phyloP scores from a whole-genome alignment of 2,113 vertebrate genomes.

The Pongo pygmaeus region DNA sequence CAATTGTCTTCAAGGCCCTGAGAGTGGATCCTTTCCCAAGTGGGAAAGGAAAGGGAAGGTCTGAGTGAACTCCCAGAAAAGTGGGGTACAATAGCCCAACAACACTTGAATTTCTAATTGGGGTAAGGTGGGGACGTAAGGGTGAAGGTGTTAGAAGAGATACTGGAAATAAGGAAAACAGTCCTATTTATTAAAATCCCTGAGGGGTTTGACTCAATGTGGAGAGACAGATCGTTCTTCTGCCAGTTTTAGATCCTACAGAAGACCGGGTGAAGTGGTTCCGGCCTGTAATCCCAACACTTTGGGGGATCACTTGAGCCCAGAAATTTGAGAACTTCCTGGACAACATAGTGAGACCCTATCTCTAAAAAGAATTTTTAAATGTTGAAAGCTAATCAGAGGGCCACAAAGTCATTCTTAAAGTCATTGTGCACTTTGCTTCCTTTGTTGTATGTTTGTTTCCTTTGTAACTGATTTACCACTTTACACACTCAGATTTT shows the following conservation, averaged over 20 bases:
- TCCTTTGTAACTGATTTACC: background rate
- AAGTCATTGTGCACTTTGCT: background rate
- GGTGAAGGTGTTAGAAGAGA: background rate
- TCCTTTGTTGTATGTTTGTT: background rate
- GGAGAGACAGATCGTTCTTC: background rate
- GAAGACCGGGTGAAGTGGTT: no score
- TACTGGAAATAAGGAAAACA: background rate
- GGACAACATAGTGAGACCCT: no score
- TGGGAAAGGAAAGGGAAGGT: background rate
- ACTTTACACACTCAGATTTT: background rate
- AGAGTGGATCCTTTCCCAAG: background rate
- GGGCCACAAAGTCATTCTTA: background rate
- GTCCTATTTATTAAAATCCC: background rate
- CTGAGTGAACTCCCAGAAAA: background rate
- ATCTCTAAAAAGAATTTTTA: no score
- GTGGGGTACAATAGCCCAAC: background rate
- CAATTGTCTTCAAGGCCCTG: background rate
- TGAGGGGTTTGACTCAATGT: background rate
- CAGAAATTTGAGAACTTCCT: no score
- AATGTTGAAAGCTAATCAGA: no score
- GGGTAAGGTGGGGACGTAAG: background rate
- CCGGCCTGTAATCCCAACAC: no score
- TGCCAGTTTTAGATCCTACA: background rate
- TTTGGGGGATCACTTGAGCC: no score
- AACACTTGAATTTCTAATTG: background rate